Base-by-base conservation (phyloP, 2,888 invertebrate genomes). In the Tetragonisca angustula region DNA sequence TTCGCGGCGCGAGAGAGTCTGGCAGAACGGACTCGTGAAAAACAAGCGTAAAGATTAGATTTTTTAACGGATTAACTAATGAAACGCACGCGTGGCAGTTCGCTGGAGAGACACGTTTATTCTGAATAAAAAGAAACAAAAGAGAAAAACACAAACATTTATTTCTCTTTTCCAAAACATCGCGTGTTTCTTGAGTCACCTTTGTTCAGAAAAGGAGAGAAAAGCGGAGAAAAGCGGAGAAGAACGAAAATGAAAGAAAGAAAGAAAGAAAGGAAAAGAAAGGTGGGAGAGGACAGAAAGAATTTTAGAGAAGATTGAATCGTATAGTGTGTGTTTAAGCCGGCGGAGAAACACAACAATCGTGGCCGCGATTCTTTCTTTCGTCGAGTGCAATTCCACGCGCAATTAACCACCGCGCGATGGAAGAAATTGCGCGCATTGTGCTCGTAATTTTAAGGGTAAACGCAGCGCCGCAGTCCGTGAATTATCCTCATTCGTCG, bases 401-500 rank as follows among this genome's bases (percentile, higher is more conserved):
- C 27, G 84, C 76, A 81, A 88, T 88, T 87, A 87, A 50, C 68
- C 65, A 62, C 65, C 65, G 75, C 59, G 54, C 64, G 64, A 85
- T 79, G 76, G 76, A 64, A 68, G 84, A 82, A 84, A 88, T 87
- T 81, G 80, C 82, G 50, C 78, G 69, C 80, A 81, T 87, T 80
- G 84, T 65, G 76, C 80, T 65, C 43, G 87, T 50, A 78, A 84
- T 84, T 84, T 78, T 71, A 24, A 76, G 69, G 74, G 71, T 70
- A 81, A 88, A 84, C 71, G 52, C 52, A 27, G 52, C 15, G 5
- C 36, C 52, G 32, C 67, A 2, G 24, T 49, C 52, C 36, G 61
- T 43, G 76, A 80, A 85, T 88, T 80, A 80, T 76, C 70, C 75
- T 81, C 80, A 49, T 75, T 79, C 61, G 65, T 76, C 62, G 61